Evolutionary conservation across 2,888 invertebrate species (phyloP), one percentile per base, ranked within the genome.

Genomic region (Scaptodrosophila latifasciaeformis): DNA sequence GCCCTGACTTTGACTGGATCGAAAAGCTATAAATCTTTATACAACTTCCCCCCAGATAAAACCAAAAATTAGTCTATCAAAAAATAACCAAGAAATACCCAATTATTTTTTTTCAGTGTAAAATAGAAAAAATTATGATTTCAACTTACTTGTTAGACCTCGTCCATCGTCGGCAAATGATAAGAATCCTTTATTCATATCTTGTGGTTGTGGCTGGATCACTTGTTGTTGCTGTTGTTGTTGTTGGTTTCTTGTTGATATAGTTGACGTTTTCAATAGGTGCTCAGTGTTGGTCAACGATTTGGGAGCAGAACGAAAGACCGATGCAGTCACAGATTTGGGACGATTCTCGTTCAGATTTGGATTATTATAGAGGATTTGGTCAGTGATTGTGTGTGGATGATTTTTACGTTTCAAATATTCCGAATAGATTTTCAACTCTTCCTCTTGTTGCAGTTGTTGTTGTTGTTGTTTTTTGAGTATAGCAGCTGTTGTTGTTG

Each of bases 151-250:
- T 88, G 94, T 94, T 85, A 92, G 89, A 82, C 93, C 93, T 67
- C 91, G 89, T 86, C 93, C 92, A 88, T 94, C 93, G 84, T 94
- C 94, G 81, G 93, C 91, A 88, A 94, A 96, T 87, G 92, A 92
- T 84, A 96, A 90, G 89, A 93, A 96, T 87, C 94, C 95, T 87
- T 93, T 94, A 89, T 93, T 96, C 96, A 97, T 96, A 88, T 96
- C 96, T 90, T 95, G 91, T 74, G 94, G 92, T 86, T 92, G 90
- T 69, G 60, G 58, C 42, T 45, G 47, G 13, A 54, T 57, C 2
- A 40, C 48, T 0, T 48, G 50, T 2, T 61, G 57, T 10, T 66
- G 68, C 39, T 55, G 67, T 30, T 56, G 75, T 17, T 62, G 67
- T 3, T 62, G 60, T 0, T 55, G 67, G 6, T 58, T 4, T 56